Evolutionary conservation across 1,140 invertebrate species (phyloP), one percentile per base, ranked within the genome.

Genomic region (Mamestra configurata): DNA sequence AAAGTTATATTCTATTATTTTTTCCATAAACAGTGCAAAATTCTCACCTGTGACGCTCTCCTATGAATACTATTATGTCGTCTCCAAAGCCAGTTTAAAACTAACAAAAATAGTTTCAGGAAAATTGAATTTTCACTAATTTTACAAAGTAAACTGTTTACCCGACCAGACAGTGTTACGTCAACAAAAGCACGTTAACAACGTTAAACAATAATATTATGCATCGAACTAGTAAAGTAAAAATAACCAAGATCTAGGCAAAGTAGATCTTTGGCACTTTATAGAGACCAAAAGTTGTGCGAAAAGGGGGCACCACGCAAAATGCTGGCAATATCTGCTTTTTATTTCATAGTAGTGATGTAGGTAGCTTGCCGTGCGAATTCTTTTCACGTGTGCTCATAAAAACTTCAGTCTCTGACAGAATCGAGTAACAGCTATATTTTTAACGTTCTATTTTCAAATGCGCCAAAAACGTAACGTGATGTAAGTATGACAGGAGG

Each of bases 401-500:
- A 66, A 66, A 66, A 66, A 37, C 27, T 35, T 37, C 7, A 66
- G 37, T 68, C 37, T 61, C 59, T 68, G 64, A 46, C 64, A 27
- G 64, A 46, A n/a, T 68, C 68, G 22, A 11, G 22, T 27, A 71
- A 46, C 64, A 46, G 10, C 46, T 71, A 53, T 71, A 71, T 71
- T 71, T 71, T 53, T 51, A 51, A 51, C 15, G 46, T 71, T 71
- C 68, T 71, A 71, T 71, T 71, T 71, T 71, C 68, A 71, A 71
- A 51, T 71, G 68, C n/a, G 68, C 46, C 46, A 71, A 71, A 71
- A 71, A 71, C 46, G 46, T 31, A 71, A 27, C 68, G 46, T 71
- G 68, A 71, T 71, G 68, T 46, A 31, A 3, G 27, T n/a, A 51
- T 53, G 68, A 53, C 46, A 35, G 46, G 24, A 53, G 24, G 37